These are phyloP conservation scores for Petrosia ficiformis DNA, from an alignment of 37 sponge, comb jelly and placozoan species.

Conservation along the genomic window DNA sequence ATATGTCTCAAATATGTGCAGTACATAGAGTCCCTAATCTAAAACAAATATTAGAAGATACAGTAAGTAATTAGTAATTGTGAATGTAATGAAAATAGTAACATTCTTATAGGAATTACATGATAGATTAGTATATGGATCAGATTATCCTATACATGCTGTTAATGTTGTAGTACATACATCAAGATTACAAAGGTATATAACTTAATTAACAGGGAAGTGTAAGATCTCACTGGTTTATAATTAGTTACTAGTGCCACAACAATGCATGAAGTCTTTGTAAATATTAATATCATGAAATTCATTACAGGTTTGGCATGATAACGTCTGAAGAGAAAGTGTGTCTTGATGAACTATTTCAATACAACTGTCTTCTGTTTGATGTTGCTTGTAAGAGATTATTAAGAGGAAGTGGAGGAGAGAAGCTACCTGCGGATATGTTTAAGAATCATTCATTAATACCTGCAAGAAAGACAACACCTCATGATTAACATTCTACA, in stretches of 20 bases:
- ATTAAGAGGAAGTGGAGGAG: slow-evolving; percentile 36
- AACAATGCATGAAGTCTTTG: too few species aligned
- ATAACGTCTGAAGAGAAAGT: slow-evolving; percentile 39
- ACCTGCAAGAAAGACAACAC: too few species aligned
- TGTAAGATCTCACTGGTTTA: too few species aligned
- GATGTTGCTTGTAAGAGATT: slow-evolving; percentile 74
- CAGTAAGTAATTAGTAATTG: slow-evolving; percentile 32
- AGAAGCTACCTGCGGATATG: slow-evolving; percentile 57
- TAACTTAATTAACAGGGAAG: too few species aligned
- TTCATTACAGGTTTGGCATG: too few species aligned
- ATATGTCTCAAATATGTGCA: slow-evolving; percentile 78
- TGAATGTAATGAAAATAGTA: not conserved
- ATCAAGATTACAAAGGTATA: not conserved
- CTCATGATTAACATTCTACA: too few species aligned
- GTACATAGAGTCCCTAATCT: slow-evolving; percentile 62
- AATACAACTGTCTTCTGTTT: slow-evolving; percentile 85
- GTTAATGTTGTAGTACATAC: slow-evolving; percentile 73
- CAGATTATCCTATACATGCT: slow-evolving; percentile 89
- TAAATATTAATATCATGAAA: too few species aligned
- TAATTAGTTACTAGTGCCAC: too few species aligned
- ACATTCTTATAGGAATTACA: slow-evolving; percentile 51
- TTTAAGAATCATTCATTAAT: slow-evolving; percentile 72
- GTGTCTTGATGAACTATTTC: slow-evolving; percentile 75
- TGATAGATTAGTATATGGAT: slow-evolving; percentile 73
- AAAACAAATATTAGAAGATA: slow-evolving; percentile 46